phyloP scores from a whole-genome alignment of 2,113 vertebrate genomes.

The Laticauda colubrina region DNA sequence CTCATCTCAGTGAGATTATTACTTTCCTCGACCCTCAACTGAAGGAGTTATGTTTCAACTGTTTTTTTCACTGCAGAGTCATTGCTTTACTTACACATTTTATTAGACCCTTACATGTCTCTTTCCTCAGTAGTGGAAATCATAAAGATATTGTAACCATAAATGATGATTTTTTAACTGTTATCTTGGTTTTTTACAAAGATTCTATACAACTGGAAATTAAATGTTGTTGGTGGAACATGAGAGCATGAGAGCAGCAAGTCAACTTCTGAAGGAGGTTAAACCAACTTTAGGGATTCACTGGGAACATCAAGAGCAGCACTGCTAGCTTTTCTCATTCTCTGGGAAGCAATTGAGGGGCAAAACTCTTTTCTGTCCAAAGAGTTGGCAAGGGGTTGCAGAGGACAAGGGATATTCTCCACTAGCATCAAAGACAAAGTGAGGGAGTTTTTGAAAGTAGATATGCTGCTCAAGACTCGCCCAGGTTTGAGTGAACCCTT shows the following conservation, averaged over 20 bases:
- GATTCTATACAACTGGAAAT: background rate
- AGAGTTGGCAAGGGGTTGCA: background rate
- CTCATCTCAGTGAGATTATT: background rate
- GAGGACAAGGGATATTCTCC: background rate
- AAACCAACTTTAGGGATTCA: background rate
- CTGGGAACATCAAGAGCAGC: background rate
- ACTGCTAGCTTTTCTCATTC: background rate
- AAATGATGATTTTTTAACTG: background rate
- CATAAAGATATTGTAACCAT: background rate
- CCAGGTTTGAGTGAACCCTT: too few species aligned
- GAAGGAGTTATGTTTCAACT: background rate
- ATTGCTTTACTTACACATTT: background rate
- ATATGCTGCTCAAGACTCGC: background rate
- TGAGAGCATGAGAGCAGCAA: background rate
- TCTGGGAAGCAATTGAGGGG: background rate
- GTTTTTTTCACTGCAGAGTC: background rate
- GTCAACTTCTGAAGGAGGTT: background rate
- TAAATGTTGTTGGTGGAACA: background rate
- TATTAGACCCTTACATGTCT: background rate
- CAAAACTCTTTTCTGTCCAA: background rate
- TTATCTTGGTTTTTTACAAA: background rate
- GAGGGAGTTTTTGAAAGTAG: background rate
- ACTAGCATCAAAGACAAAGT: background rate
- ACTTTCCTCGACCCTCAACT: too few species aligned
- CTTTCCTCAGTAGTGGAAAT: background rate